These are phyloP conservation scores for Euwallacea similis DNA, from an alignment of 1,140 invertebrate genomes.

Conservation along the genomic window DNA sequence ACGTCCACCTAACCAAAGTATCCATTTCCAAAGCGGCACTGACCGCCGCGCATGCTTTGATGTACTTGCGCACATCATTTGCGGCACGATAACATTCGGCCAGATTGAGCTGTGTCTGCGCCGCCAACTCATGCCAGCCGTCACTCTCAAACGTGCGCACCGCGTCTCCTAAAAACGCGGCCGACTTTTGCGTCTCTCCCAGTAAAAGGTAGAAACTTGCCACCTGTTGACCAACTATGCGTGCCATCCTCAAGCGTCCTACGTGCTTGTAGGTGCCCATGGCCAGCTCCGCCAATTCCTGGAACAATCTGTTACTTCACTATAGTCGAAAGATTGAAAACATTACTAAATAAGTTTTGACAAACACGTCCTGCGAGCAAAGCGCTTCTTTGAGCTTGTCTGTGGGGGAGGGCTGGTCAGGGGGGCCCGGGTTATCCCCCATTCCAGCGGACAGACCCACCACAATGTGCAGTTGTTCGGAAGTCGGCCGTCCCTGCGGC, in stretches of 20 bases:
- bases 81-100: constrained; percentile 82
- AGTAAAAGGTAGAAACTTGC: constrained; percentile 88
- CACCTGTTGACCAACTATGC: constrained; percentile 84
- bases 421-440: constrained; percentile 65
- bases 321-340: too few species aligned
- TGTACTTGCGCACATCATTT: constrained; percentile 72
- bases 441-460: constrained; percentile 89
- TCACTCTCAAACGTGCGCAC: constrained; percentile 84
- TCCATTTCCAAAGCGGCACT: constrained; percentile 73
- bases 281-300: constrained; percentile 90
- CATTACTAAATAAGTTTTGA: constrained; percentile 81
- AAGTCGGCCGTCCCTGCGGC: constrained; percentile 79
- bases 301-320: too few species aligned
- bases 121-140: constrained; percentile 80
- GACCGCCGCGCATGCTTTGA: constrained; percentile 75
- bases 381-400: constrained; percentile 88
- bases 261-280: constrained; percentile 98
- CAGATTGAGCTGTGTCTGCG: constrained; percentile 80
- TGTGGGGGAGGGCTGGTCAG: constrained; percentile 68
- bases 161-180: constrained; percentile 84
- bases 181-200: constrained; percentile 84
- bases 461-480: constrained; percentile 85
- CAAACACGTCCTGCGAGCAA: constrained; percentile 86
- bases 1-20: constrained; percentile 70
- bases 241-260: constrained; percentile 78